A percentile compares a stretch with the other conserved stretches of the same genome.
Conservation (phyloP, 2,888 invertebrate genomes). For the Diplolepis rosae region DNA sequence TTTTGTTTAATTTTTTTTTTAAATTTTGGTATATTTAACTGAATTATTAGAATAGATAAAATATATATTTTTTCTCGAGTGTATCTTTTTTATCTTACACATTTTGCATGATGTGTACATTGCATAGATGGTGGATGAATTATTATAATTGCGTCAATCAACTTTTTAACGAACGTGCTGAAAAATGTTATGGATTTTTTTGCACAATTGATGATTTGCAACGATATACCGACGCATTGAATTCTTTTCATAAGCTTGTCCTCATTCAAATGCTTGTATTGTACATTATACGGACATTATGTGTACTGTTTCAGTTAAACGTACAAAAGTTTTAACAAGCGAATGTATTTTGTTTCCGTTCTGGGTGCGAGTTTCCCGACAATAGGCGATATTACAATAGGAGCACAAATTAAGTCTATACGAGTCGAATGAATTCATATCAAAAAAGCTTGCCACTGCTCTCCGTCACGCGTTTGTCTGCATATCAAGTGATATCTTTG, state of each 20-base stretch:
- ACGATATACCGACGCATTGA: conserved; percentile 15
- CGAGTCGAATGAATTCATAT: conserved; percentile 28
- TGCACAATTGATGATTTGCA: conserved; percentile 28
- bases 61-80: no score
- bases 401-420: conserved; percentile 29
- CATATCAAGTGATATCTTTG: conserved; percentile 30
- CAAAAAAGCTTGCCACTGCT: conserved; percentile 29
- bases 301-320: conserved; percentile 30
- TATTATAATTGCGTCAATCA: conserved; percentile 14
- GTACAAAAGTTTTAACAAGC: conserved; percentile 31
- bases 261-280: conserved; percentile 18
- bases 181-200: conserved; percentile 25
- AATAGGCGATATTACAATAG: conserved; percentile 26
- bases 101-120: background rate
- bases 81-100: no score
- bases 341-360: conserved; percentile 31
- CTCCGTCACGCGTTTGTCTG: conserved; percentile 26
- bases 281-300: conserved; percentile 22
- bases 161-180: conserved; percentile 2
- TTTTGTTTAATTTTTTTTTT: no score
- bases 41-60: no score
- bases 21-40: no score
- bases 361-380: conserved; percentile 29
- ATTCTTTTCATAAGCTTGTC: conserved; percentile 21
- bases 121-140: background rate